Base-by-base conservation (phyloP, 2,113 vertebrate species). In the Tympanuchus pallidicinctus region DNA sequence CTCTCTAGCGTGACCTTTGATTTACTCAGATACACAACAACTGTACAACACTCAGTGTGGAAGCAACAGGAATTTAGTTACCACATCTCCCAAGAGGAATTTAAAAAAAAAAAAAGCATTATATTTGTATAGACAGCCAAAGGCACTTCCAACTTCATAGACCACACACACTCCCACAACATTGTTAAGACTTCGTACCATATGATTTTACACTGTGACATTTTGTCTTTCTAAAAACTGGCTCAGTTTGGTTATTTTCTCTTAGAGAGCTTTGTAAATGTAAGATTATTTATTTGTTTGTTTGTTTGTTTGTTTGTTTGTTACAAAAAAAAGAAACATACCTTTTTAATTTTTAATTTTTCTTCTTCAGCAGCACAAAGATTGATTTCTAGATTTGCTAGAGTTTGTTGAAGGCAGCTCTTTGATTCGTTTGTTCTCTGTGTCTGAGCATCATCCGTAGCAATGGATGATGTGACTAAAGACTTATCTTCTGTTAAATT, bases 321-420 rank as follows among this genome's bases (percentile, higher is more conserved):
- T 7, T 43, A 56, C 67, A 30, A 25, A 20, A 81, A 94, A 74
- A 47, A 10, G 6, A 56, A 30, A 63, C 85, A 36, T 92, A 98
- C 98, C 98, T 98, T 97, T 96, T 97, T 97, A 67, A 98, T 95
- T 95, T 94, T 97, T 60, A 93, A 76, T 86, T 98, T 98, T 94
- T 98, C 98, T 92, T 98, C 98, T 81, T 98, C 98, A 91, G 97
- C 97, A 69, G 78, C 45, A 54, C 86, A 96, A 54, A 98, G 96
- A 72, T 98, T 98, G 52, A 85, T 77, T 93, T 98, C 95, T 25
- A 98, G 85, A 84, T 92, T 97, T 95, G 95, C 82, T 92, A 97
- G 65, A 88, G 97, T 95, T 89, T 97, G 87, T 75, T 97, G 97
- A 89, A 97, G 95, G 60, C 94, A 82, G 30, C 76, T 86, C 86